Evolutionary conservation across 1,140 invertebrate genomes (phyloP).

Genomic region (Odontomachus brunneus): DNA sequence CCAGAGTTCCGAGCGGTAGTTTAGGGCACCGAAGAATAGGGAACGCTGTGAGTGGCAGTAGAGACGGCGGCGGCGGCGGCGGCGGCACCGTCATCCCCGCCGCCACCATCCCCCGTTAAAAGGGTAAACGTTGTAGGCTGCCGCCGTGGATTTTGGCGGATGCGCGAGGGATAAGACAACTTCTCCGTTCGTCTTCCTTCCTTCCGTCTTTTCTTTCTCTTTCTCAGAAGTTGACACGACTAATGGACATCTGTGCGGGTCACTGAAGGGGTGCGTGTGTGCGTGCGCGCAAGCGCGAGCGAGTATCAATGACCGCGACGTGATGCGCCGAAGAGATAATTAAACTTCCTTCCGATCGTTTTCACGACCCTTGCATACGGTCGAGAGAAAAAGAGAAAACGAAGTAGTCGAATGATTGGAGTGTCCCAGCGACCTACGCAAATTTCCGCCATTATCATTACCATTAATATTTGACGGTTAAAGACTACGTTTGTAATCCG

Average conservation of each 20-base stretch:
- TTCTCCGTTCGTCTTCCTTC: constrained; percentile 69
- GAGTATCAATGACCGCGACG: constrained; percentile 70
- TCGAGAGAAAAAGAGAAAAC: constrained; percentile 9
- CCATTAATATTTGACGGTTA: too few species aligned
- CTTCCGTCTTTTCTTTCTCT: constrained; percentile 14
- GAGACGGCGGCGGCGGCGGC: not conserved
- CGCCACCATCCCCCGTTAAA: constrained; percentile 56
- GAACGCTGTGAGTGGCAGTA: constrained; percentile 42
- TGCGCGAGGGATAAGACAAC: constrained; percentile 68
- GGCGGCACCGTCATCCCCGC: too few species aligned
- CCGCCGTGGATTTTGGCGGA: constrained; percentile 67
- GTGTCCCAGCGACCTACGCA: constrained; percentile 14
- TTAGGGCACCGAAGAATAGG: constrained; percentile 67
- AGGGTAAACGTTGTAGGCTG: constrained; percentile 73
- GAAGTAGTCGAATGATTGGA: constrained; percentile 39
- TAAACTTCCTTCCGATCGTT: constrained; percentile 74
- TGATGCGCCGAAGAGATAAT: constrained; percentile 74
- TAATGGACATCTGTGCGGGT: not conserved
- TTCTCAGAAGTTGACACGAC: constrained; percentile 43
- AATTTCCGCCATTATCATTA: too few species aligned
- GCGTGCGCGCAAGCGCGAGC: constrained; percentile 30
- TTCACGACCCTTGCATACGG: constrained; percentile 55
- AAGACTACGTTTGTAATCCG: too few species aligned
- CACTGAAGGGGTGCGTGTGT: not conserved
- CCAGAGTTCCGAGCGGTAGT: constrained; percentile 54